These are phyloP conservation scores for Crepidodera aurea DNA, from an alignment of 2,888 invertebrate species.

Conservation along the genomic window DNA sequence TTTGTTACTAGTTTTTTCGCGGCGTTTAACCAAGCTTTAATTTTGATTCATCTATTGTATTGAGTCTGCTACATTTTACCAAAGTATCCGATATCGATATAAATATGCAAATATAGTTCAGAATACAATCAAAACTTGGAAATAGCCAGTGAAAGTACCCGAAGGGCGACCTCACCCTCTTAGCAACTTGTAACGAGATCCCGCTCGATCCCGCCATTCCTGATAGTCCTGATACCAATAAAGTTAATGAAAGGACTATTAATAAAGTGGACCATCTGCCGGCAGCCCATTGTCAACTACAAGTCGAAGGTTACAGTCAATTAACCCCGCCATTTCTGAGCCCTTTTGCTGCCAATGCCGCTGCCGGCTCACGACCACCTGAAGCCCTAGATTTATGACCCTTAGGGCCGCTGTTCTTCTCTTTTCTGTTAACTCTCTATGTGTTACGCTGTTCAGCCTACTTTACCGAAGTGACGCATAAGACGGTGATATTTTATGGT, in stretches of 20 bases:
- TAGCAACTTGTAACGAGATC: constrained; percentile 17
- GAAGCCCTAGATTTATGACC: constrained; percentile 27
- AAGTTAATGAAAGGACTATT: constrained; percentile 34
- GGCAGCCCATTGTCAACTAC: constrained; percentile 36
- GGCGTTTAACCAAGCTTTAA: too few relatives aligned
- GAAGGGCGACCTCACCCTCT: not conserved
- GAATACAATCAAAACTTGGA: not conserved
- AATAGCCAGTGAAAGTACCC: constrained; percentile 2
- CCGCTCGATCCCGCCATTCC: not conserved
- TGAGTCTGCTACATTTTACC: too few relatives aligned
- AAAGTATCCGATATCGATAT: not conserved
- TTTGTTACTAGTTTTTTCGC: too few relatives aligned
- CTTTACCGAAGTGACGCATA: constrained; percentile 19
- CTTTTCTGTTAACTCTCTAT: not conserved
- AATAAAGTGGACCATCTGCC: constrained; percentile 33
- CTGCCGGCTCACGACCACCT: constrained; percentile 27
- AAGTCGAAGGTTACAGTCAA: constrained; percentile 38
- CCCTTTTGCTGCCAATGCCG: constrained; percentile 19
- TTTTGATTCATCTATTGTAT: too few relatives aligned
- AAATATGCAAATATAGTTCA: not conserved
- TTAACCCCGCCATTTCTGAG: constrained; percentile 29
- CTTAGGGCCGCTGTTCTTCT: constrained; percentile 13
- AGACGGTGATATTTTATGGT: constrained; percentile 17
- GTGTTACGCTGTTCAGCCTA: constrained; percentile 6
- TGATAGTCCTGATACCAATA: constrained; percentile 19